phyloP scores from a whole-genome alignment of 2,797 vertebrate genomes.

The Malurus leucopterus region DNA sequence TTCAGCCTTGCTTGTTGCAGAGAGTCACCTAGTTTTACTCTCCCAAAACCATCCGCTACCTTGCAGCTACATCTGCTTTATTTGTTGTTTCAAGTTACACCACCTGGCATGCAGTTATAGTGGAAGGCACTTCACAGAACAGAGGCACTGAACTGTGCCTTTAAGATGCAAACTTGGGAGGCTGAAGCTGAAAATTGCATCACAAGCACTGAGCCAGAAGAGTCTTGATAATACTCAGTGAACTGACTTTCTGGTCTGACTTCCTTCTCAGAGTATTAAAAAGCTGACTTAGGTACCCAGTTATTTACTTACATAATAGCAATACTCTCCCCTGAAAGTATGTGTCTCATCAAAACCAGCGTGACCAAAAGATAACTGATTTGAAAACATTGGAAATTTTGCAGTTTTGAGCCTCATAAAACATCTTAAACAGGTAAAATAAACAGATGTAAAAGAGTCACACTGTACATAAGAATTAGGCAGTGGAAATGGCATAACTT shows the following conservation, averaged over 20 bases:
- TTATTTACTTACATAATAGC: background rate
- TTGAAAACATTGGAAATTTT: background rate
- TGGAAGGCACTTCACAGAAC: background rate
- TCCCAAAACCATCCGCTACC: background rate
- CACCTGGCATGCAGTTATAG: background rate
- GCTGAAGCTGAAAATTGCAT: background rate
- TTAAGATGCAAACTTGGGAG: background rate
- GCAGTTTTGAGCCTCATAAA: background rate
- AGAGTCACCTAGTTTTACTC: background rate
- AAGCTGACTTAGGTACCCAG: background rate
- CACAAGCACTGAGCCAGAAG: background rate
- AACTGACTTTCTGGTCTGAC: background rate
- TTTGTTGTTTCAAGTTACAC: background rate
- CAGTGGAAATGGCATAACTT: background rate
- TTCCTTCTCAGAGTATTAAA: background rate
- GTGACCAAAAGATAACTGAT: background rate
- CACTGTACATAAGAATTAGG: rapidly evolving
- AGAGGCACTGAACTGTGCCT: background rate
- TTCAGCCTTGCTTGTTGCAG: background rate
- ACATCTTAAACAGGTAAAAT: background rate
- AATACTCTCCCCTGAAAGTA: background rate
- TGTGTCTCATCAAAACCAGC: background rate
- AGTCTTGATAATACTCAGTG: background rate
- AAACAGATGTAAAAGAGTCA: background rate
- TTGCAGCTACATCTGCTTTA: rapidly evolving